Conservation (phyloP, 2,888 invertebrate species). For the Temnothorax ravouxi region DNA sequence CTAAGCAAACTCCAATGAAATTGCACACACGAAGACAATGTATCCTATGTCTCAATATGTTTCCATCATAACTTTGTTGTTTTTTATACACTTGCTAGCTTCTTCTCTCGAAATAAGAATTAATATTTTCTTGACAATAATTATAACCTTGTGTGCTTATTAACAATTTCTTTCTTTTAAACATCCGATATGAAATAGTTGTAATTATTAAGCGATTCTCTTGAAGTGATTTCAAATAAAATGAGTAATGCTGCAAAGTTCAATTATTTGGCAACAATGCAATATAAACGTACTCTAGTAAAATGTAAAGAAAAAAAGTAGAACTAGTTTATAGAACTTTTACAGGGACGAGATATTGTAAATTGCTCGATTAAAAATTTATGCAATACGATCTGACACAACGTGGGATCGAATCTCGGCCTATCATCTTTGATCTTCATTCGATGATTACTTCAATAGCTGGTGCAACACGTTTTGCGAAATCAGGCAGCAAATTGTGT, state of each 20-base stretch:
- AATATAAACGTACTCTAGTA: neutral
- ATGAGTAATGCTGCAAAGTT: neutral
- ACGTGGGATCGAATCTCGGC: conserved; percentile 35
- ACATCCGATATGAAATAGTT: neutral
- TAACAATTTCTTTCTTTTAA: neutral
- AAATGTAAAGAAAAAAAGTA: neutral
- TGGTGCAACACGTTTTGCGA: conserved; percentile 29
- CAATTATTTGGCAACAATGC: neutral
- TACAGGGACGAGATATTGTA: conserved; percentile 13
- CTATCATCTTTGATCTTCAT: conserved; percentile 37
- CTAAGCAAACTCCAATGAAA: conserved; percentile 6
- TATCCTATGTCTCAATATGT: neutral
- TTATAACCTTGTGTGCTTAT: neutral
- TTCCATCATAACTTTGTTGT: neutral
- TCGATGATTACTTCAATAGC: conserved; percentile 38
- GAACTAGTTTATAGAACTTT: neutral
- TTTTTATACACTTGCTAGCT: neutral
- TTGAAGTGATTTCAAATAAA: neutral
- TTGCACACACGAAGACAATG: conserved; percentile 17
- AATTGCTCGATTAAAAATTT: conserved; percentile 35
- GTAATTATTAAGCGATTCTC: neutral
- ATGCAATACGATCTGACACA: conserved; percentile 30
- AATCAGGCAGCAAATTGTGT: conserved; percentile 34
- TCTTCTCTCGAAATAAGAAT: neutral
- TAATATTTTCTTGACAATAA: neutral